These are phyloP conservation scores for Calliopsis andreniformis DNA, from an alignment of 1,140 invertebrate species.

Conservation along the genomic window DNA sequence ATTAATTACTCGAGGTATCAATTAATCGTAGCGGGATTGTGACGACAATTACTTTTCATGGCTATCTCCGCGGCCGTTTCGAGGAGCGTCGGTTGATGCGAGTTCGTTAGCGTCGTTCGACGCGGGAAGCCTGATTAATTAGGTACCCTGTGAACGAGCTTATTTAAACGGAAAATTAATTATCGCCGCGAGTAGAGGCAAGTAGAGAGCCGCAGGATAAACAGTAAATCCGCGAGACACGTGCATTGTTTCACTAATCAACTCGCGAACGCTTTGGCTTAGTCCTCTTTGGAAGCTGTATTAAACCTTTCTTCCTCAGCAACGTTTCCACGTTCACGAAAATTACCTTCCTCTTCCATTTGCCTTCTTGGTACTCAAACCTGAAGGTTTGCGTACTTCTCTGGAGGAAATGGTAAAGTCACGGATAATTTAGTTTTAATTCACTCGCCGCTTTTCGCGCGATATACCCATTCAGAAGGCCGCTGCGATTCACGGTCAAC, in stretches of 20 bases:
- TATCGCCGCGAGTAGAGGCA: not conserved
- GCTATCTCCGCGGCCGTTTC: constrained; percentile 14
- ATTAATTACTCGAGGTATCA: constrained; percentile 24
- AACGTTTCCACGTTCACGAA: too few relatives aligned
- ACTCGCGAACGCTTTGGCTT: not conserved
- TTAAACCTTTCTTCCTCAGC: not conserved
- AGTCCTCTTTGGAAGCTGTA: not conserved
- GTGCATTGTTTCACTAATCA: constrained; percentile 31
- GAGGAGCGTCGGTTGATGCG: constrained; percentile 27
- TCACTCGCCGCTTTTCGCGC: too few relatives aligned
- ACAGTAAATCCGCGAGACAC: constrained; percentile 20
- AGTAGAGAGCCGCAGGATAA: constrained; percentile 25
- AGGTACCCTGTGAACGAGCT: not conserved
- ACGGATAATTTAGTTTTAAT: too few relatives aligned
- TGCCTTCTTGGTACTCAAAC: too few relatives aligned
- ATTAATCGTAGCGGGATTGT: constrained; percentile 11
- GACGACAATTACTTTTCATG: constrained; percentile 28
- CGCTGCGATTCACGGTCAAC: not conserved
- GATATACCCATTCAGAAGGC: too few relatives aligned
- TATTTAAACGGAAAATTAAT: constrained; percentile 57
- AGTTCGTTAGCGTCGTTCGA: constrained; percentile 49
- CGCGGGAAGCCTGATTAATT: constrained; percentile 49
- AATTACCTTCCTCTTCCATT: too few relatives aligned
- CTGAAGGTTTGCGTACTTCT: too few relatives aligned
- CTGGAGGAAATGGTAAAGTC: too few relatives aligned